Conservation (phyloP, 1,140 invertebrate species). For the Leptonema lineaticorne region DNA sequence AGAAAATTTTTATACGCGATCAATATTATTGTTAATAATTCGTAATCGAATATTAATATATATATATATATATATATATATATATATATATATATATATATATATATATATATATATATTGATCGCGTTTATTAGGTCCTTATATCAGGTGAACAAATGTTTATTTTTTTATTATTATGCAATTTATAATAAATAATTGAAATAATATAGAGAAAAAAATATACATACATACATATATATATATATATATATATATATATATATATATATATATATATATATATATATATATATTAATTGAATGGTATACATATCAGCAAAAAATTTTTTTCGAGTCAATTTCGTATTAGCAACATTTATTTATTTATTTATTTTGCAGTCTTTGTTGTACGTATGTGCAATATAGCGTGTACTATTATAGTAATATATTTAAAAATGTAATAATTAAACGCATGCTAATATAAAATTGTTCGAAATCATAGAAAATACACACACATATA, state of each 20-base stretch:
- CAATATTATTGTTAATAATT: too few species aligned
- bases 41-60: too few species aligned
- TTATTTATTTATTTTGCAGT: neutral
- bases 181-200: too few species aligned
- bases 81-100: too few species aligned
- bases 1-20: too few species aligned
- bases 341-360: conserved; percentile 12
- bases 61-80: too few species aligned
- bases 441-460: neutral
- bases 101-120: too few species aligned
- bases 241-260: neutral
- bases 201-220: too few species aligned
- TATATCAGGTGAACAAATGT: too few species aligned
- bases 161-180: too few species aligned
- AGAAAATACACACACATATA: neutral
- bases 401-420: neutral
- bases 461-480: conserved; percentile 12
- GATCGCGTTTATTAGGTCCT: too few species aligned
- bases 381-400: conserved; percentile 17
- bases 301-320: neutral
- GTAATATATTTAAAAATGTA: neutral
- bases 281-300: neutral
- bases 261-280: neutral
- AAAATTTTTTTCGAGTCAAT: conserved; percentile 3
- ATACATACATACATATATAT: neutral